Evolutionary conservation across 2,113 vertebrate species (phyloP).

Genomic region (Passer montanus): DNA sequence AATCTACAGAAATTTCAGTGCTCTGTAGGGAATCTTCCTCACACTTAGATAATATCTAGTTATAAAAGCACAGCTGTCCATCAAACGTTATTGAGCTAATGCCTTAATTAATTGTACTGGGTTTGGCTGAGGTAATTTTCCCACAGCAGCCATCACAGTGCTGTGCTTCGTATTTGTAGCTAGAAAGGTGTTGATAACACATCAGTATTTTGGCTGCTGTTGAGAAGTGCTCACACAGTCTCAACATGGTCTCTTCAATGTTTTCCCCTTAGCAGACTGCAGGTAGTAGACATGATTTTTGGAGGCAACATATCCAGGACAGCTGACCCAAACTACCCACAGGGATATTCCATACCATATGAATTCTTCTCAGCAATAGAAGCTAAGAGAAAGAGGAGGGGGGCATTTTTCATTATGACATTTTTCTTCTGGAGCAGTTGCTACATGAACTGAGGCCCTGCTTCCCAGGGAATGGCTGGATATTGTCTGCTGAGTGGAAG

Average conservation of each 20-base stretch:
- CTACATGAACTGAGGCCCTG: not conserved
- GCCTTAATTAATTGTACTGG: not conserved
- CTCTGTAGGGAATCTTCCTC: not conserved
- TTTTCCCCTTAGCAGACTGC: too few species aligned
- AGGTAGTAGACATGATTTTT: not conserved
- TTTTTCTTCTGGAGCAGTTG: not conserved
- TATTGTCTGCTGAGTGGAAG: not conserved
- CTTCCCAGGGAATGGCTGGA: not conserved
- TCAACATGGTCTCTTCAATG: not conserved
- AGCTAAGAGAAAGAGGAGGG: not conserved
- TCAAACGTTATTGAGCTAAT: not conserved
- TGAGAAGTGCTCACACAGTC: not conserved
- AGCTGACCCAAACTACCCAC: not conserved
- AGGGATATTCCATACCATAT: not conserved
- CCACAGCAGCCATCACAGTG: too few species aligned
- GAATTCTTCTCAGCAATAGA: not conserved
- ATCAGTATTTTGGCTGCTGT: not conserved
- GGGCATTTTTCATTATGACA: not conserved
- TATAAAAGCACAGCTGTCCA: not conserved
- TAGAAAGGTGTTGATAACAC: not conserved
- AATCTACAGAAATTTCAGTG: not conserved
- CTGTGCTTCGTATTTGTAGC: not conserved
- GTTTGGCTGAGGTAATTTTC: not conserved
- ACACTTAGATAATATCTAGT: not conserved
- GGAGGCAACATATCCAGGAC: not conserved